Base-by-base conservation (phyloP, 35 echinoderm and acorn worm genomes). In the Eucidaris tribuloides region DNA sequence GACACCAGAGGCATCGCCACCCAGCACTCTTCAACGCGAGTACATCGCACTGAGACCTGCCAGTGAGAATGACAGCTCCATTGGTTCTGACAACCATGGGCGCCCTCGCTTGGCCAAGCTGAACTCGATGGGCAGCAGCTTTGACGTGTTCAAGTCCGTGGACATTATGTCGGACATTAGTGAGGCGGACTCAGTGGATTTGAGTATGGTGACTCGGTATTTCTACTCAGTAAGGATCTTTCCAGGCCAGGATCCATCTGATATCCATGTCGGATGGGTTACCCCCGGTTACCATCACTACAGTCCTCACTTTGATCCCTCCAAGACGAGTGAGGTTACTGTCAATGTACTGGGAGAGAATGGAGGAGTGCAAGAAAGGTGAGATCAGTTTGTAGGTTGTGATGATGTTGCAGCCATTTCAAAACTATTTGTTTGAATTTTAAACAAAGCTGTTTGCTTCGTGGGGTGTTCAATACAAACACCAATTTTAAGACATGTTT, bases 91-190 rank as follows among this genome's bases (percentile, higher is more conserved):
- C 44, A 68, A 84, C 37, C 82, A 84, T 34, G 42, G 32, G 0
- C 46, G 89, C 7, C 90, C 94, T 32, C 92, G 92, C 44, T 20
- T 97, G 7, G 59, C 76, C 25, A 86, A 85, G 42, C 48, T 93
- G 14, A 63, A 76, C 58, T 89, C 87, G 2, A 97, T 88, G 85
- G 96, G 96, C 4, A 89, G 82, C 50, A 99, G 96, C 68, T 99
- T 93, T 79, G 96, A 99, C 42, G 81, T 88, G 43, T 90, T 84
- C 88, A 93, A 89, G 46, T 97, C 94, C 66, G 77, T 99, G 5
- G 96, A 99, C 48, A 89, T 99, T 7, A 87, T 92, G 82, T 99
- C 96, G 5, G 96, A 99, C 45, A 88, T 93, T 52, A 99, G 96
- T 65, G 96, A 99, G 79, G 85, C 85, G 31, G 96, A 99, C 34